Base-by-base conservation (phyloP, 1,140 invertebrate genomes). In the Brachionus paranguensis region DNA sequence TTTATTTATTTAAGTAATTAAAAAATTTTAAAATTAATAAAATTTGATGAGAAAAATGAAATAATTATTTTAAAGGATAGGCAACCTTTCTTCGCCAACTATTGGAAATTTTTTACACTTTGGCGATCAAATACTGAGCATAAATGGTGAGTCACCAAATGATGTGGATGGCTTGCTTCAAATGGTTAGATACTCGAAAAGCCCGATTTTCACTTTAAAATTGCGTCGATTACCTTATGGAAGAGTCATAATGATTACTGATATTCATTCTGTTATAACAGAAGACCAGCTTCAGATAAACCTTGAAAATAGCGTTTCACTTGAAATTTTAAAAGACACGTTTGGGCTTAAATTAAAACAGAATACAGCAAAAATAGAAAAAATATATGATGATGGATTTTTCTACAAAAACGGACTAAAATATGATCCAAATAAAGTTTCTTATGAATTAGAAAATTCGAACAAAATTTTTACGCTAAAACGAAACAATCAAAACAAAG, bases 61-160 rank as follows among this genome's bases (percentile, higher is more conserved):
- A 24, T 24, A 24, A 47, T 24, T 20, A 3, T 47, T 76, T 47
- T 47, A 7, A 47, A 76, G 72, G 72, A 76, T 76, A 24, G 72
- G 72, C 2, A 76, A 76, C 47, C 27, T 76, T 14, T 76, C 72
- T 47, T 76, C 72, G 20, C 72, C 72, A 47, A 76, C 72, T 27
- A 76, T 76, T n/a, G 72, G 72, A 4, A 76, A 76, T 50, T 47
- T 47, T 24, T 76, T 76, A n/a, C 72, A 76, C 6, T 76, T 76
- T 27, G 72, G 72, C 2, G 72, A 76, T 47, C 72, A 76, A 76
- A 76, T 76, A 47, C 4, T 76, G 41, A 47, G 17, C 20, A 50
- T 76, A 12, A 47, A 76, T 37, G 43, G 72, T 12, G 72, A 76
- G 11, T 5, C 27, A 47, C 72, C 43, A 24, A 47, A 20, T 50